Conservation (phyloP, 2,113 vertebrate genomes). For the Mormyrus lacerda region DNA sequence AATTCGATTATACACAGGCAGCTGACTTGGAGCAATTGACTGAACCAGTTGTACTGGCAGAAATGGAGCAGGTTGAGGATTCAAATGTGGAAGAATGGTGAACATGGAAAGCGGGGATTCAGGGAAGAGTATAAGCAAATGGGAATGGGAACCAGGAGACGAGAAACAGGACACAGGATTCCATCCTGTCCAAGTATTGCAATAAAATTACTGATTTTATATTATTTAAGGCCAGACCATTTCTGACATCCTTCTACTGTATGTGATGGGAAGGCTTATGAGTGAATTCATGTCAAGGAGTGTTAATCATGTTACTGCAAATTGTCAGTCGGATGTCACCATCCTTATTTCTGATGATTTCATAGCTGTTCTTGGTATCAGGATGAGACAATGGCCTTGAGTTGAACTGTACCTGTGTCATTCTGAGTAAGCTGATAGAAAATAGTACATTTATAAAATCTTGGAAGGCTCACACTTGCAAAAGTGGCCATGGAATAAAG, state of each 20-base stretch:
- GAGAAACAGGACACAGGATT: background rate
- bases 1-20: background rate
- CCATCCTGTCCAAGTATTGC: background rate
- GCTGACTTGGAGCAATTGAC: background rate
- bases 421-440: background rate
- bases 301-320: background rate
- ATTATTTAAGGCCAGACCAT: background rate
- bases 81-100: background rate
- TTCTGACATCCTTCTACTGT: background rate
- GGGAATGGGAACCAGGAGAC: background rate
- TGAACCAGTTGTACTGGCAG: background rate
- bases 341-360: constrained; percentile 2
- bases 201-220: background rate
- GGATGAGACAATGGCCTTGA: background rate
- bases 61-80: background rate
- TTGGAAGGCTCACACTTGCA: background rate
- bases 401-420: background rate
- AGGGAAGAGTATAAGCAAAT: background rate
- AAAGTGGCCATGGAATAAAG: background rate
- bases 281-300: background rate
- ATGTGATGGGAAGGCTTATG: background rate
- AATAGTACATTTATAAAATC: background rate
- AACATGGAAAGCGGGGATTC: background rate
- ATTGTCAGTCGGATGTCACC: background rate
- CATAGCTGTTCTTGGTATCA: background rate